A percentile compares a stretch with the other conserved stretches of the same genome.
These are phyloP conservation scores for Galeopsomyia nigrocyanea DNA, from an alignment of 2,888 invertebrate genomes.

Conservation along the genomic window DNA sequence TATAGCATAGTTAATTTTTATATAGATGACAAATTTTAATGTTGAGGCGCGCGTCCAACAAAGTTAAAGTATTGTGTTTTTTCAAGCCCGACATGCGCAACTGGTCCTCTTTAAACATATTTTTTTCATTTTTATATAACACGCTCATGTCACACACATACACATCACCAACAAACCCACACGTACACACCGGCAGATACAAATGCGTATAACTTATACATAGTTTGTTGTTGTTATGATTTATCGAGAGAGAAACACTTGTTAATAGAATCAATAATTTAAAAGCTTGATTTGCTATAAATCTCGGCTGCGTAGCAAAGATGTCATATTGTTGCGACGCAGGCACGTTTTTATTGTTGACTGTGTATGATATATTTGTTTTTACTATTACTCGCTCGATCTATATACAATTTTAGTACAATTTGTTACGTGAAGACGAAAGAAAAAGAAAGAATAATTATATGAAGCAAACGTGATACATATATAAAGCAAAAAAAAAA, in stretches of 20 bases:
- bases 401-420: constrained; percentile 51
- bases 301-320: constrained; percentile 2
- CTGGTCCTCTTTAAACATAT: constrained; percentile 36
- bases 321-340: constrained; percentile 34
- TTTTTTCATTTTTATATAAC: constrained; percentile 45
- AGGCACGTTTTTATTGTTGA: constrained; percentile 43
- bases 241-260: constrained; percentile 11
- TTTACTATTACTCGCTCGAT: constrained; percentile 43
- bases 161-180: too few species aligned
- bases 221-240: constrained; percentile 4
- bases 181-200: too few species aligned
- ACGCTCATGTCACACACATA: too few species aligned
- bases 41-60: not conserved
- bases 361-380: constrained; percentile 41
- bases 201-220: too few species aligned
- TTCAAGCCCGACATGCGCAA: constrained; percentile 41
- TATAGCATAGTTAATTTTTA: constrained; percentile 52
- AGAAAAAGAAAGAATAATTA: constrained; percentile 15
- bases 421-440: constrained; percentile 44
- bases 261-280: constrained; percentile 28
- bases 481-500: not conserved
- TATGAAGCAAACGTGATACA: constrained; percentile 11
- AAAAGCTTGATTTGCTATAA: not conserved
- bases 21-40: constrained; percentile 44
- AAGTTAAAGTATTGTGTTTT: constrained; percentile 24